phyloP scores from a whole-genome alignment of 2,888 invertebrate species.

The Spisula solida region DNA sequence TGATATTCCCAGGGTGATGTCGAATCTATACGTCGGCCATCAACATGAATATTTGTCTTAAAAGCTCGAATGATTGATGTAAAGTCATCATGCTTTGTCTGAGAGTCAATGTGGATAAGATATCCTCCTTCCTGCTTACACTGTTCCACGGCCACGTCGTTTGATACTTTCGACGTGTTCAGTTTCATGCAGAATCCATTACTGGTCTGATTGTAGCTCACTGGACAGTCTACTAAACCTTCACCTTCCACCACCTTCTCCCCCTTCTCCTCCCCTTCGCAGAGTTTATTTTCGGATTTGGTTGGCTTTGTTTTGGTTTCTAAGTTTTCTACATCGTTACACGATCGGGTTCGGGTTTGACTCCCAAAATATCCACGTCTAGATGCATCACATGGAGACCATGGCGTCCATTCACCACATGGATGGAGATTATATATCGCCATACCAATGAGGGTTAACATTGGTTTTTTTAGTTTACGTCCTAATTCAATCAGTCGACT shows the following conservation, averaged over 20 bases:
- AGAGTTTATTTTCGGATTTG: not conserved
- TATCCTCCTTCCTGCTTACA: slow-evolving; percentile 19
- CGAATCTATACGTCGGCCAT: slow-evolving; percentile 12
- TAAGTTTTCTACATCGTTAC: not conserved
- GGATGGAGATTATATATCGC: slow-evolving; percentile 8
- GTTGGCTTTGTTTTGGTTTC: not conserved
- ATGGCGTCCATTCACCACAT: slow-evolving; percentile 19
- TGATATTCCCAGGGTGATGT: not conserved
- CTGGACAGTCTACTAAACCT: not conserved
- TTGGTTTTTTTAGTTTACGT: not conserved
- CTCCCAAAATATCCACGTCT: not conserved
- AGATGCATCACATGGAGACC: slow-evolving; percentile 15
- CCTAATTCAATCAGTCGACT: not conserved
- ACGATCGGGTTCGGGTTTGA: slow-evolving; percentile 19
- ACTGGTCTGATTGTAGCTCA: not conserved
- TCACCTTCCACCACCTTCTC: no score
- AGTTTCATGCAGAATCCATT: slow-evolving; percentile 22
- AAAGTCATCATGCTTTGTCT: not conserved
- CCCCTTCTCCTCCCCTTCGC: slow-evolving; percentile 9
- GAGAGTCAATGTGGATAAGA: slow-evolving; percentile 16
- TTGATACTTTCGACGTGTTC: not conserved
- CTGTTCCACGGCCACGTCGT: not conserved
- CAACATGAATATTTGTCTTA: not conserved
- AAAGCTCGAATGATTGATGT: not conserved
- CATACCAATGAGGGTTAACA: slow-evolving; percentile 29